Evolutionary conservation across 1,140 invertebrate genomes (phyloP), one percentile per base, ranked within the genome.

Genomic region (Phenacoccus solenopsis): DNA sequence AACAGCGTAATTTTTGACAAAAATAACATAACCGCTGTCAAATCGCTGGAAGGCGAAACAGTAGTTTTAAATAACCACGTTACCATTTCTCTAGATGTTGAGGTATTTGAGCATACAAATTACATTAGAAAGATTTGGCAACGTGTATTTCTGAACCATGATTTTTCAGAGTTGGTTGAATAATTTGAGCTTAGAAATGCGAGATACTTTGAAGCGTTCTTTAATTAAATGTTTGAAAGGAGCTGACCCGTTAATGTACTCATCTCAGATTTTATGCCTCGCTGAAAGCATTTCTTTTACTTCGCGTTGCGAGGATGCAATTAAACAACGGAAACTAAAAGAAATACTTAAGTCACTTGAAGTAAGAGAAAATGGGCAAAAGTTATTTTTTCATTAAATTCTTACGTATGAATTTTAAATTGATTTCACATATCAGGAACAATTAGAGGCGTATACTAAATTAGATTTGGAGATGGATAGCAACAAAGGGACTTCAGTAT

Each of bases 11-110:
- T 64, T 24, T 64, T 64, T 27, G 79, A 82, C 35, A 79, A 79
- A 57, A 75, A 86, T 35, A 84, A 85, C 64, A 93, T 95, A 71
- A 77, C 85, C 1, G 82, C 88, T 1, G 88, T 94, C 78, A 83
- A 88, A 76, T 92, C 93, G 70, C 76, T 89, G 38, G 86, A 98
- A 80, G 87, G 92, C 72, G 92, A 97, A 84, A 79, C 88, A 35
- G 88, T 98, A n/a, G 78, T 80, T 7, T 81, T 99, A 25, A 82
- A 83, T 20, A 86, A 86, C 70, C 81, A 87, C 22, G 85, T 99
- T 21, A 83, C 88, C 77, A 87, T 96, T 70, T 85, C 85, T 7
- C 83, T 85, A 68, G 83, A 91, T 75, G 90, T 96, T 68, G 94
- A 97, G 84, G 88, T 90, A 79, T 76, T 68, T 71, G 28, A 12